These are phyloP conservation scores for Acipenser oxyrinchus DNA, from an alignment of 2,797 vertebrate genomes.

Conservation along the genomic window DNA sequence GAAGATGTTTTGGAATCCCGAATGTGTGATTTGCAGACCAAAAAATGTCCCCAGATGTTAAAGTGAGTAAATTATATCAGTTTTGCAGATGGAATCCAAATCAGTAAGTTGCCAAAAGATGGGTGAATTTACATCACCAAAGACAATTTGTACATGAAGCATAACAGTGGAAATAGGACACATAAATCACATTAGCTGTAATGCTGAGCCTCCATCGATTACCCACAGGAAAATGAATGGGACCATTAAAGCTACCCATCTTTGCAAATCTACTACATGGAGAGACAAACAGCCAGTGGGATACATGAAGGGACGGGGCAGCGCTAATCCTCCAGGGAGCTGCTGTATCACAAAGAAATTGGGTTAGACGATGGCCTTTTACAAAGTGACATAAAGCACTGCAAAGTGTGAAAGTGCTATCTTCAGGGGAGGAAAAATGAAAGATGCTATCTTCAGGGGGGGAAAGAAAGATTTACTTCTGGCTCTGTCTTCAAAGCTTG, in stretches of 20 bases:
- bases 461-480: background rate
- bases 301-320: constrained; percentile 31
- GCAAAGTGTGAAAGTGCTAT: background rate
- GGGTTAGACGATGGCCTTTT: background rate
- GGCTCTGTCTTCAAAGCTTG: too few species aligned
- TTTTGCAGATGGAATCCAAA: constrained; percentile 42
- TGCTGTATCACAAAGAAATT: background rate
- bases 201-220: constrained; percentile 63
- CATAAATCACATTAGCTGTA: constrained; percentile 70
- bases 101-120: constrained; percentile 55
- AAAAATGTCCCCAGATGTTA: constrained; percentile 1
- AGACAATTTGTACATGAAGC: constrained; percentile 67
- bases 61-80: constrained; percentile 43
- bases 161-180: constrained; percentile 62
- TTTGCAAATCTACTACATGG: constrained; percentile 39
- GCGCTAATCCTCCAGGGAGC: constrained; percentile 31
- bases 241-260: constrained; percentile 50
- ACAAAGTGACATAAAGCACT: background rate
- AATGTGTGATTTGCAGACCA: constrained; percentile 36
- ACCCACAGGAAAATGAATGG: constrained; percentile 60
- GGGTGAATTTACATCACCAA: constrained; percentile 58
- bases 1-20: constrained; percentile 17
- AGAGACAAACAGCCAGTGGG: constrained; percentile 36
- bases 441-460: background rate
- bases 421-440: background rate